Conservation (phyloP, 2,113 vertebrate species). For the Burhinus bistriatus region DNA sequence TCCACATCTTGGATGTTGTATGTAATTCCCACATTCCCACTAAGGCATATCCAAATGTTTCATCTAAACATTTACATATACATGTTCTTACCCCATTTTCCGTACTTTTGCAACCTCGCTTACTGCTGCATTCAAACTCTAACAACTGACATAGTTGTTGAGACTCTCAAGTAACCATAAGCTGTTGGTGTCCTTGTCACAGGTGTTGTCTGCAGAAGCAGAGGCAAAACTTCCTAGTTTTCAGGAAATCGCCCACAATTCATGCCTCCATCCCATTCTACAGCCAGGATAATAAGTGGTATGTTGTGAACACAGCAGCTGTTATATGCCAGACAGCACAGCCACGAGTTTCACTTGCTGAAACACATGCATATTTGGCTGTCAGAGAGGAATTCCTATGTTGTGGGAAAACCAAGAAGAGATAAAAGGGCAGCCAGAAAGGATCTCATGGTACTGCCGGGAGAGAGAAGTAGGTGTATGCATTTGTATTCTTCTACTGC, state of each 20-base stretch:
- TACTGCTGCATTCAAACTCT: neutral
- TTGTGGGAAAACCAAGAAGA: neutral
- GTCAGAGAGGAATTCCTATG: neutral
- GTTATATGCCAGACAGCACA: neutral
- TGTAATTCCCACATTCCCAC: neutral
- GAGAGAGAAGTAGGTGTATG: neutral
- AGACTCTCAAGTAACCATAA: neutral
- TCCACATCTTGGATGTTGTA: neutral
- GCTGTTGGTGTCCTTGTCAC: neutral
- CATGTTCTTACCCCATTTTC: neutral
- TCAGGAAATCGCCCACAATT: neutral
- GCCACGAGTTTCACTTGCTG: neutral
- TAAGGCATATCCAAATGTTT: neutral
- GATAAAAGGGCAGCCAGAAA: neutral
- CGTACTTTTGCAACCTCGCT: accelerated
- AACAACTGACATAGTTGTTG: neutral
- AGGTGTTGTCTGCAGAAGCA: neutral
- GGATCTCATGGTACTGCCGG: neutral
- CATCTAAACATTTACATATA: neutral
- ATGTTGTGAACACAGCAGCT: neutral
- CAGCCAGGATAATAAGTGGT: neutral
- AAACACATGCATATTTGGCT: neutral
- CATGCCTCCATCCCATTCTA: neutral
- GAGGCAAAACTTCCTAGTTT: neutral
- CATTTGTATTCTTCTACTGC: neutral